Evolutionary conservation across 2,113 vertebrate genomes (phyloP), one percentile per base, ranked within the genome.

Genomic region (Vidua chalybeata): DNA sequence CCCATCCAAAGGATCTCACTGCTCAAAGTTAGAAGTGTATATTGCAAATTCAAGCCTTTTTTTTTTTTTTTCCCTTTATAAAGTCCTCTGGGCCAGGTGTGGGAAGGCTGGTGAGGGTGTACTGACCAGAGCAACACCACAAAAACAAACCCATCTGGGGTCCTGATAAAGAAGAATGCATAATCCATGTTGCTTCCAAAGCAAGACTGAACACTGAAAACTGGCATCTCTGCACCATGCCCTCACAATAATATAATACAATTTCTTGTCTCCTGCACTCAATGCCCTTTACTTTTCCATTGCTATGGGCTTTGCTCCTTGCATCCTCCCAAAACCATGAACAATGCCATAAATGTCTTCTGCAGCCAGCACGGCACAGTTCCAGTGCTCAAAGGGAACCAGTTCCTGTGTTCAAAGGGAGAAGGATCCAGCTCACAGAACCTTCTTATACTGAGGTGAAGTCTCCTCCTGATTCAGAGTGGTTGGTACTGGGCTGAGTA

Each of bases 401-500:
- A 73, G 26, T 23, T 33, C n/a, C n/a, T 3, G 0, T 35, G 37
- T 58, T 48, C 48, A 62, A n/a, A 54, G 31, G 64, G 31, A 51
- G 56, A 9, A 45, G 19, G 45, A 73, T 73, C 14, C n/a, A 46
- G 30, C 30, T 59, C 2, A 0, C 5, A 33, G 1, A 1, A 12
- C 18, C 23, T 84, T 63, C 35, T 58, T n/a, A 41, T 5, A 4
- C 0, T 6, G 31, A 52, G 23, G 33, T 67, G 30, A 54, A 56
- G 62, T 41, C 21, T 72, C 19, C 33, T 63, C 12, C 31, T 58
- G 26, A 33, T 35, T 64, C 75, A 54, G 27, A 11, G 28, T 1
- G 1, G 6, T 7, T 67, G 48, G 21, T 45, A 4, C n/a, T 61
- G 19, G 9, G 13, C 41, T 69, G n/a, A 66, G 83, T 4, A 54